Percentiles rank a stretch among this genome's conserved stretches.
Evolutionary conservation across 2,888 invertebrate genomes (phyloP).

Genomic region (Aphodius sticticus): DNA sequence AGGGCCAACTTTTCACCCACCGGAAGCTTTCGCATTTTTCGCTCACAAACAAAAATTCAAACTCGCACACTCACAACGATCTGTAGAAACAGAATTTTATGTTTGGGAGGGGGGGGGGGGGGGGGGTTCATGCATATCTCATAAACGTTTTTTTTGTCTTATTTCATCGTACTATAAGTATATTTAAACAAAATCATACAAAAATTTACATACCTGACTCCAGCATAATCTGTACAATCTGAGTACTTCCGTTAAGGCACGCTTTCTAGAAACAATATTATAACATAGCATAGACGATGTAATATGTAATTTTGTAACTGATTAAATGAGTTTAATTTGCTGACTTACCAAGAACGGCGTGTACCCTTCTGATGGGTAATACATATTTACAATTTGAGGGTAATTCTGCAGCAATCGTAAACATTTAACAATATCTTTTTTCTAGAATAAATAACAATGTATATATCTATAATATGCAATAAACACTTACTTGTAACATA

Average conservation of each 20-base stretch:
- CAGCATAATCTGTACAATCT: constrained; percentile 36
- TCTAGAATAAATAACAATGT: constrained; percentile 25
- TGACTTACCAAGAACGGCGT: constrained; percentile 38
- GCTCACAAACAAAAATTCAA: too few relatives aligned
- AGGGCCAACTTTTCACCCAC: too few relatives aligned
- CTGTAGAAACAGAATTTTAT: too few relatives aligned
- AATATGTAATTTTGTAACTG: constrained; percentile 7
- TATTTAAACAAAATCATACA: not conserved
- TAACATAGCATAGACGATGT: not conserved
- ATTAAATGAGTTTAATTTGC: not conserved
- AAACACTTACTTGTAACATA: not conserved
- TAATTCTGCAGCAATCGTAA: constrained; percentile 27
- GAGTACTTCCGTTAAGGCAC: constrained; percentile 37
- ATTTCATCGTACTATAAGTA: too few relatives aligned
- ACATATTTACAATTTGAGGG: constrained; percentile 34
- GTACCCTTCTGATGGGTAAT: constrained; percentile 22
- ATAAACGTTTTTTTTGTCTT: too few relatives aligned
- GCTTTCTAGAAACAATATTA: constrained; percentile 31
- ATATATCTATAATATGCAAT: not conserved
- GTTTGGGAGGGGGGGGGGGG: too few relatives aligned
- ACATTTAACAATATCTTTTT: constrained; percentile 30
- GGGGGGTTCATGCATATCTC: too few relatives aligned
- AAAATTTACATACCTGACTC: constrained; percentile 25
- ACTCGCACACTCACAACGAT: too few relatives aligned
- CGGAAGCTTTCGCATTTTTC: too few relatives aligned